Evolutionary conservation across 1,140 invertebrate genomes (phyloP), one percentile per base, ranked within the genome.

Genomic region (Acromyrmex charruanus): DNA sequence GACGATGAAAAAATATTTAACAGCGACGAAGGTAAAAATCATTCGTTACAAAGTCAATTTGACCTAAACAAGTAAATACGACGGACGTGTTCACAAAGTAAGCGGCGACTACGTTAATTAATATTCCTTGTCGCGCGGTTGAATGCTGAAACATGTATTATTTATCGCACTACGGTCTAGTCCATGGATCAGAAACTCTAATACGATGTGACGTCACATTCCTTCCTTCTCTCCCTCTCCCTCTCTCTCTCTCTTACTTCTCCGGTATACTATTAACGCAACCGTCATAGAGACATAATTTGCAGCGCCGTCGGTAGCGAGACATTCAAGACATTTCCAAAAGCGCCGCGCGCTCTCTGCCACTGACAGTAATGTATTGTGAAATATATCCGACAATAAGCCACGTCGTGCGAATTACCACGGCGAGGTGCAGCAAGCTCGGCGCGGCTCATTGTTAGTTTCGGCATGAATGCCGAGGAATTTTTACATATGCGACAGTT

Each of bases 361-460:
- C 80, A 51, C 80, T 84, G 80, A 68, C 80, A 84, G 80, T 75
- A 84, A 84, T 75, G 80, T 74, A 75, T 84, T 84, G 69, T 75
- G 69, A 84, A 84, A 84, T 84, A 75, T 84, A 84, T 84, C 69
- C 80, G 25, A 84, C 80, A 75, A 84, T 84, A 75, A 84, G 80
- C 69, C 69, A 75, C 80, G 69, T 75, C 80, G 80, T 35, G 69
- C 69, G 69, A 58, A 75, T 75, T 75, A 74, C 39, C 39, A 84
- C 69, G 55, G 39, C 55, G 55, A 58, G 80, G 21, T 49, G 68
- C 35, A 39, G 77, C 63, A 44, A 79, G 39, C 74, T n/a, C 44
- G 53, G 72, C 59, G 77, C 59, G 25, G 79, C n/a, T 63, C 69
- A 84, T 84, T 84, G 80, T 84, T 84, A 74, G 39, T 84, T 84